Conservation (phyloP, 2,797 vertebrate genomes). For the Onychomys torridus region DNA sequence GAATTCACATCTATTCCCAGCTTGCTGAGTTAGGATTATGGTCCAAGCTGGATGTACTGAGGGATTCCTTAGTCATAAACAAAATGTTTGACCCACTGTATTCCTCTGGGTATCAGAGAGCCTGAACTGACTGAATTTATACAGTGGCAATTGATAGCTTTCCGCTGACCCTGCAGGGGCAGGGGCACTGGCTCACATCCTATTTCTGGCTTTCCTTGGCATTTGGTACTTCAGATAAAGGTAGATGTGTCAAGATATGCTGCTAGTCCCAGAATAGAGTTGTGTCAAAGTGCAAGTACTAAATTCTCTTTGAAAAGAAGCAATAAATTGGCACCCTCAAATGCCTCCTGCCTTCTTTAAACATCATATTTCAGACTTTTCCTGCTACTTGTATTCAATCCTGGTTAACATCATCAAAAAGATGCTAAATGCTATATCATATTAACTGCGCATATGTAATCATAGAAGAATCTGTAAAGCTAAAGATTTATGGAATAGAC, state of each 20-base stretch:
- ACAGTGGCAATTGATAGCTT: slow-evolving; percentile 80
- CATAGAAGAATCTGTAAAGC: not conserved
- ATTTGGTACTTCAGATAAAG: slow-evolving; percentile 82
- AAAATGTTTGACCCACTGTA: slow-evolving; percentile 80
- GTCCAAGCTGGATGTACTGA: slow-evolving; percentile 20
- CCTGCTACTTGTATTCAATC: not conserved
- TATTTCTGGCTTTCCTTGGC: slow-evolving; percentile 78
- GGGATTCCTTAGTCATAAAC: slow-evolving; percentile 81
- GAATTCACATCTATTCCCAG: slow-evolving; percentile 71
- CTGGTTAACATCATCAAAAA: not conserved
- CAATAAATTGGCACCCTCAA: slow-evolving; percentile 75
- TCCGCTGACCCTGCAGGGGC: slow-evolving; percentile 70
- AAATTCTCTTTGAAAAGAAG: slow-evolving; percentile 81
- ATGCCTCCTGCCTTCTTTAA: slow-evolving; percentile 35
- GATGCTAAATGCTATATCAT: not conserved
- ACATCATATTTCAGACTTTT: slow-evolving; percentile 64
- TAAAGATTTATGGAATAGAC: not conserved
- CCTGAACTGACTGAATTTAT: slow-evolving; percentile 80
- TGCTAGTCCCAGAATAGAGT: slow-evolving; percentile 72
- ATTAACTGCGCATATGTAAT: slow-evolving; percentile 30
- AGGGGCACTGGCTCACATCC: slow-evolving; percentile 69
- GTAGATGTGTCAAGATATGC: slow-evolving; percentile 77
- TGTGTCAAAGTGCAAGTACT: slow-evolving; percentile 70
- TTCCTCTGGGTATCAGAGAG: slow-evolving; percentile 71
- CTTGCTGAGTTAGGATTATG: slow-evolving; percentile 72